Conservation (phyloP, 1,140 invertebrate species). For the Spodoptera litura region DNA sequence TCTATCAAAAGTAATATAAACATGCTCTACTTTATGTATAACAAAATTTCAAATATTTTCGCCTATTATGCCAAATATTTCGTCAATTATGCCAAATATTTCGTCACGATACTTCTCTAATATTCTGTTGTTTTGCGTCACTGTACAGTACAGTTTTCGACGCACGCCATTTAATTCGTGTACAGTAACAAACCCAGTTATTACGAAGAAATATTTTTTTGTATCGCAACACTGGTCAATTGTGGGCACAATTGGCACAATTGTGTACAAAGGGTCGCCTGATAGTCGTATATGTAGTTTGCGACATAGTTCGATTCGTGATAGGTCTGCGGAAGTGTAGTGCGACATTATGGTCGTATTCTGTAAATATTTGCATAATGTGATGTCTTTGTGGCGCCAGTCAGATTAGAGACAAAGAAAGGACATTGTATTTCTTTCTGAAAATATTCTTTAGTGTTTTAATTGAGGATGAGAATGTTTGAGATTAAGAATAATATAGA, state of each 20-base stretch:
- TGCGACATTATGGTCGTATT: not conserved
- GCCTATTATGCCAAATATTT: too few species aligned
- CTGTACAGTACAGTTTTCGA: constrained; percentile 22
- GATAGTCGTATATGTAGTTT: constrained; percentile 19
- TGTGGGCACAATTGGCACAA: constrained; percentile 15
- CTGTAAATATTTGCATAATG: constrained; percentile 10
- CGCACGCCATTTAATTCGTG: constrained; percentile 32
- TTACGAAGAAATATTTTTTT: constrained; percentile 21
- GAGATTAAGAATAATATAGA: too few species aligned
- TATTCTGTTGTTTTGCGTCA: constrained; percentile 24
- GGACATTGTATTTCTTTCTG: not conserved
- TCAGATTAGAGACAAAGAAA: not conserved
- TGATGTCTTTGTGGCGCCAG: not conserved
- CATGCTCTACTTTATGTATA: not conserved
- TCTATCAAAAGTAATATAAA: too few species aligned
- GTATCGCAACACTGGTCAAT: constrained; percentile 19
- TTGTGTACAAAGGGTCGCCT: constrained; percentile 17
- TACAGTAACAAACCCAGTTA: constrained; percentile 15
- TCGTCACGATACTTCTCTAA: constrained; percentile 10
- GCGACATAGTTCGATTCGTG: constrained; percentile 25
- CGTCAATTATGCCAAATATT: constrained; percentile 3
- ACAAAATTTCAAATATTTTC: not conserved
- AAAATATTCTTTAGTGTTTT: too few species aligned
- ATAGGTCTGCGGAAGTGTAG: constrained; percentile 28
- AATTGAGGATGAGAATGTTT: too few species aligned